These are phyloP conservation scores for Phenganax stokvisi DNA, from an alignment of 92 coral and sea anemone species.

Conservation along the genomic window DNA sequence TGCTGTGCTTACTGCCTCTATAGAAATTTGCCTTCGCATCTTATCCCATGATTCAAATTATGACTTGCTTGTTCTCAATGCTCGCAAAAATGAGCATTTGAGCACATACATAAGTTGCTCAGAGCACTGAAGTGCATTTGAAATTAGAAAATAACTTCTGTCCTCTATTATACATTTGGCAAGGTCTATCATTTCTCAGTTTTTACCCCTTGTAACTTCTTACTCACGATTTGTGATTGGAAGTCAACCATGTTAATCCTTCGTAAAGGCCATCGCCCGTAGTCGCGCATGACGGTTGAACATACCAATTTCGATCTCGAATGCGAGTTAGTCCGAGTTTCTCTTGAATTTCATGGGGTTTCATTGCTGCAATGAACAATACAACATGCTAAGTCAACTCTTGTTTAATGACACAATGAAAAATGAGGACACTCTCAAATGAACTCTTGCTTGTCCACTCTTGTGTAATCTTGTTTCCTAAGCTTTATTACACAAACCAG, in stretches of 20 bases:
- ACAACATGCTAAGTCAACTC: background rate
- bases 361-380: constrained; percentile 56
- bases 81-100: background rate
- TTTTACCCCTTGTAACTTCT: background rate
- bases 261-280: constrained; percentile 96
- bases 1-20: too few species aligned
- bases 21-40: background rate
- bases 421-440: too few species aligned
- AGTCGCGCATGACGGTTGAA: constrained; percentile 96
- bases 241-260: constrained; percentile 85
- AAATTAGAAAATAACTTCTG: constrained; percentile 16
- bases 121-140: background rate
- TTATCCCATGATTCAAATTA: background rate
- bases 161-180: constrained; percentile 15
- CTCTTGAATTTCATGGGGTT: constrained; percentile 93
- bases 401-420: too few species aligned
- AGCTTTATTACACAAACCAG: background rate
- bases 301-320: constrained; percentile 93
- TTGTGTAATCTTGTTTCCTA: background rate
- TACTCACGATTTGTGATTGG: constrained; percentile 60
- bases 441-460: too few species aligned
- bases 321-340: constrained; percentile 65
- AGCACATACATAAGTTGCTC: background rate
- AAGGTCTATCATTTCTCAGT: constrained; percentile 19
- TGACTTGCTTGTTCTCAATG: background rate